phyloP scores from a whole-genome alignment of 2,113 vertebrate species.

The Eulemur macaco region DNA sequence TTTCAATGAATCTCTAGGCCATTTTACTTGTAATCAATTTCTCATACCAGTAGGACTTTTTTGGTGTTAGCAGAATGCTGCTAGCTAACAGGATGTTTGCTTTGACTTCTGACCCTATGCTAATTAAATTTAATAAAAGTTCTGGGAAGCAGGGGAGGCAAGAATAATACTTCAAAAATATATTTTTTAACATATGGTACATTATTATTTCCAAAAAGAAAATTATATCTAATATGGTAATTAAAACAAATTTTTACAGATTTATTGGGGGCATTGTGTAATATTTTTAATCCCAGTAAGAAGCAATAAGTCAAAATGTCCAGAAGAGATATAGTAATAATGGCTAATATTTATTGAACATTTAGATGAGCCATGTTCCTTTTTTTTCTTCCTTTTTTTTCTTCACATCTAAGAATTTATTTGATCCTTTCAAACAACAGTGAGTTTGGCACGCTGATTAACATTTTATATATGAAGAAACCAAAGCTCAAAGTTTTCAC shows the following conservation, averaged over 20 bases:
- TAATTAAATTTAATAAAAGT: constrained; percentile 34
- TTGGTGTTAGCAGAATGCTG: background rate
- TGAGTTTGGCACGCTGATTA: background rate
- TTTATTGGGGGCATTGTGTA: background rate
- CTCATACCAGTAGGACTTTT: background rate
- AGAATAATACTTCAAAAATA: constrained; percentile 3
- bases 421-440: background rate
- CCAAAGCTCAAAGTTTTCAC: background rate
- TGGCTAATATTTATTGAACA: background rate
- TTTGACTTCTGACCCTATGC: background rate
- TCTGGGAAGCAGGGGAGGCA: background rate
- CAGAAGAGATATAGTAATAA: background rate
- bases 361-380: background rate
- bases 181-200: background rate
- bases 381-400: background rate
- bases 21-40: constrained; percentile 10
- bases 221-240: constrained; percentile 28
- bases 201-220: constrained; percentile 40
- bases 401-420: background rate
- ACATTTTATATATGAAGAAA: background rate
- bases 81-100: background rate
- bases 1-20: background rate
- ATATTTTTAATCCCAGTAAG: constrained; percentile 37
- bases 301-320: background rate
- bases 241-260: constrained; percentile 8